These are phyloP conservation scores for Ceyx cyanopectus DNA, from an alignment of 2,113 vertebrate genomes.

Conservation along the genomic window DNA sequence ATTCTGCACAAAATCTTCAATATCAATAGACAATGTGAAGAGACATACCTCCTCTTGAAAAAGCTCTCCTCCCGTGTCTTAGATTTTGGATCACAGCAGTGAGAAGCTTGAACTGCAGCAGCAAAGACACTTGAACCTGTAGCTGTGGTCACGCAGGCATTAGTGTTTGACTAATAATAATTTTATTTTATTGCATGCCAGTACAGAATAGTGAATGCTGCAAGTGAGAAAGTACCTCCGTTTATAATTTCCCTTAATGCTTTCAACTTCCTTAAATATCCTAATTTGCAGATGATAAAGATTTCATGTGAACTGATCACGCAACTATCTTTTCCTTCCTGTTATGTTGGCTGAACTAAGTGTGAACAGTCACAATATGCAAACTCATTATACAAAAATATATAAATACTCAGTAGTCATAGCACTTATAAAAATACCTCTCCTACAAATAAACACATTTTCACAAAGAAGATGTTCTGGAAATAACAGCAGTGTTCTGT, in stretches of 20 bases:
- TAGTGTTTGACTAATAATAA: background rate
- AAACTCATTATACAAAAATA: background rate
- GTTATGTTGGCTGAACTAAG: background rate
- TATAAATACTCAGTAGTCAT: background rate
- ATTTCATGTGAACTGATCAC: background rate
- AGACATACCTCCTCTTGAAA: slow-evolving; percentile 43
- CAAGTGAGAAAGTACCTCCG: background rate
- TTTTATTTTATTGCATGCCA: background rate
- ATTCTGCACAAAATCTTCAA: background rate
- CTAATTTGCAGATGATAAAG: background rate
- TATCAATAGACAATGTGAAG: background rate
- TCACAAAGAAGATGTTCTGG: background rate
- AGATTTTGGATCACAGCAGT: background rate
- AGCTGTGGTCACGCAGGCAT: background rate
- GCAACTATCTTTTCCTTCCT: slow-evolving; percentile 34
- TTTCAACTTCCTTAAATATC: slow-evolving; percentile 33
- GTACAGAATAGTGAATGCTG: background rate
- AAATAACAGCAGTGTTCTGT: background rate
- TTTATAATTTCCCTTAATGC: background rate
- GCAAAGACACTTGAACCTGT: accelerated
- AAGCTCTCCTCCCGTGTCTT: background rate
- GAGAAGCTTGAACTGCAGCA: background rate
- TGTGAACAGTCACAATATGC: background rate
- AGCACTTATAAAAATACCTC: background rate
- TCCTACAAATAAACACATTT: background rate